A percentile compares a stretch with the other conserved stretches of the same genome.
These are phyloP conservation scores for Sinotaia quadrata DNA, from an alignment of 2,888 invertebrate genomes.

Conservation along the genomic window DNA sequence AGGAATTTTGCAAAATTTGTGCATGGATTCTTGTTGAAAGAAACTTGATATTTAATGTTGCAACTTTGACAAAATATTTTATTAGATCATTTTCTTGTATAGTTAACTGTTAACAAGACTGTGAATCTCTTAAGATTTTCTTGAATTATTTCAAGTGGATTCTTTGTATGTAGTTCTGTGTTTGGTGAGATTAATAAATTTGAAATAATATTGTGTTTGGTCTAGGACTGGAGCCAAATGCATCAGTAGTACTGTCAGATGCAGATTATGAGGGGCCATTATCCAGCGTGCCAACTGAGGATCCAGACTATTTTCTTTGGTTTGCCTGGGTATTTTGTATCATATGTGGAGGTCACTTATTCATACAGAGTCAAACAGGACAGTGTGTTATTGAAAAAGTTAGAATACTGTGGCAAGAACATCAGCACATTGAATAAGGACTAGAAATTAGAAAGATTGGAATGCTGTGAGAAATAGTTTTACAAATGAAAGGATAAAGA, in stretches of 20 bases:
- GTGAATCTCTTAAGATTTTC: neutral
- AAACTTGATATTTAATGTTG: too few species aligned
- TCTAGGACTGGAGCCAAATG: constrained; percentile 59
- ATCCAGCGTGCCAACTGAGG: constrained; percentile 82
- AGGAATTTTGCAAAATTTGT: too few species aligned
- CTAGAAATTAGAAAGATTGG: too few species aligned
- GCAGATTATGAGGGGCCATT: constrained; percentile 79
- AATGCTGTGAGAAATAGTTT: too few species aligned
- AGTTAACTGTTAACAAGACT: too few species aligned
- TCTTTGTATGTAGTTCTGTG: neutral
- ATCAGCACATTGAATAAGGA: constrained; percentile 67
- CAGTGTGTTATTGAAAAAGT: constrained; percentile 60
- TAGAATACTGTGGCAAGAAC: constrained; percentile 62
- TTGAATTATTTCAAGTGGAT: neutral
- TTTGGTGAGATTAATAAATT: neutral
- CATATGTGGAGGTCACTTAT: constrained; percentile 56
- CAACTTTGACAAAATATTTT: too few species aligned
- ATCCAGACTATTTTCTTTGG: constrained; percentile 86
- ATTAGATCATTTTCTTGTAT: too few species aligned
- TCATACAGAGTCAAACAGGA: constrained; percentile 57
- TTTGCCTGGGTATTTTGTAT: constrained; percentile 90
- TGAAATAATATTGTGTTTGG: neutral
- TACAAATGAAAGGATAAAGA: too few species aligned
- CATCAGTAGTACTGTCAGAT: constrained; percentile 53
- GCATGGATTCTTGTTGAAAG: too few species aligned